Evolutionary conservation across 2,113 vertebrate genomes (phyloP), one percentile per base, ranked within the genome.

Genomic region (Pseudopodoces humilis): DNA sequence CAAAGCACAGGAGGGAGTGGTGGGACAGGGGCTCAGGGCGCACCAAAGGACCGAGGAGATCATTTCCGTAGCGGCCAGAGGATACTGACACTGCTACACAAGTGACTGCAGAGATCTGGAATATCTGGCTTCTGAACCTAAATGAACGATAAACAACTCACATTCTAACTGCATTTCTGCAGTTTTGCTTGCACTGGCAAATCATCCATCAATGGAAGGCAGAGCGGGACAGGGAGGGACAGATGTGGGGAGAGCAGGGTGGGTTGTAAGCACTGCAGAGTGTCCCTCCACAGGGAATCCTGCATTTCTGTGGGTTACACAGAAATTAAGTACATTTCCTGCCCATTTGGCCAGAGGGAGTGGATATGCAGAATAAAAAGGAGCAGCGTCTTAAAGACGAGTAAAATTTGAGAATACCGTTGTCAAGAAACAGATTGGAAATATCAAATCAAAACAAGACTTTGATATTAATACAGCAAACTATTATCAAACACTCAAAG

Each of bases 171-270:
- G 28, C 60, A 78, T 59, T 88, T 83, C 69, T 30, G 70, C 2
- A 18, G 85, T 60, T 92, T 92, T 96, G 68, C 53, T 95, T 83
- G 68, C 20, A 1, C n/a, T 85, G 60, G 83, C 35, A 58, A 84
- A 70, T 41, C 56, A 24, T 74, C 47, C 68, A 68, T 93, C 83
- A 49, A 65, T 30, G 50, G 78, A 30, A 52, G 6, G 1, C 19
- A 18, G 62, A 58, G 82, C 6, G 0, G 78, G 0, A 0, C 0
- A 0, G 63, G 46, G 44, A 59, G 56, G 44, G 35, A 39, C 46
- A 85, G 70, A 79, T 33, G 65, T 13, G 5, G 20, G 58, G 53
- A 35, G 77, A 80, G 75, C 37, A 2, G 64, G 83, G 53, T 67
- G n/a, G 1, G 58, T 8, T 79, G 52, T 33, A 37, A 86, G 60